Conservation (phyloP, 2,797 vertebrate species). For the Crocodylus rhombifer region DNA sequence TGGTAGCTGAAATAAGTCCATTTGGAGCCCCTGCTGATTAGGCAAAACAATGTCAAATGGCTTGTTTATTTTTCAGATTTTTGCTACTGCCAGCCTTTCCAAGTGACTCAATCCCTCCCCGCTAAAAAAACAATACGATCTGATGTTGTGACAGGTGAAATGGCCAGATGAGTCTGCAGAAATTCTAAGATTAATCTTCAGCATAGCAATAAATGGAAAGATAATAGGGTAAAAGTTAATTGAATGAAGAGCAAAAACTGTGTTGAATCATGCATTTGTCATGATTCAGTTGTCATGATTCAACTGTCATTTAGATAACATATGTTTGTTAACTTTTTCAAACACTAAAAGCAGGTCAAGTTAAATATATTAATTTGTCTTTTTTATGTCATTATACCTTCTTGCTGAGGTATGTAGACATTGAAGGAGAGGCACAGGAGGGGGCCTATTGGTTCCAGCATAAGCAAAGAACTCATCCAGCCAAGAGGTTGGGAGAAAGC, state of each 20-base stretch:
- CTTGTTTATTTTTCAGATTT: neutral
- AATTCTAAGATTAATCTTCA: neutral
- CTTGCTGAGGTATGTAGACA: neutral
- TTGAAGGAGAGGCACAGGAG: neutral
- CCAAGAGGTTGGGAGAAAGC: neutral
- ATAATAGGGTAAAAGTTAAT: neutral
- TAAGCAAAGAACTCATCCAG: neutral
- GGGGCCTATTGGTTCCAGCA: neutral
- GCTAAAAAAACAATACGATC: accelerated
- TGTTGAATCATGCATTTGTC: neutral
- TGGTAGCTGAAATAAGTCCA: neutral
- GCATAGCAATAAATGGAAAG: neutral
- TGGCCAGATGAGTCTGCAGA: neutral
- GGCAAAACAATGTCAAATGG: neutral
- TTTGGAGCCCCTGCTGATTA: neutral
- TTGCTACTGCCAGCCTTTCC: neutral
- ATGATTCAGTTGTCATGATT: accelerated
- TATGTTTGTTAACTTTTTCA: neutral
- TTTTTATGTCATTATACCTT: neutral
- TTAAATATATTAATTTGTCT: neutral
- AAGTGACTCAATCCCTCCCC: neutral
- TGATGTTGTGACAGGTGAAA: neutral
- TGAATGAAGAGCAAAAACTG: neutral
- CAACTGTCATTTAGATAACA: neutral
- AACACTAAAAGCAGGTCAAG: neutral